Evolutionary conservation across 2,113 vertebrate species (phyloP).

Genomic region (Larimichthys polyactis): DNA sequence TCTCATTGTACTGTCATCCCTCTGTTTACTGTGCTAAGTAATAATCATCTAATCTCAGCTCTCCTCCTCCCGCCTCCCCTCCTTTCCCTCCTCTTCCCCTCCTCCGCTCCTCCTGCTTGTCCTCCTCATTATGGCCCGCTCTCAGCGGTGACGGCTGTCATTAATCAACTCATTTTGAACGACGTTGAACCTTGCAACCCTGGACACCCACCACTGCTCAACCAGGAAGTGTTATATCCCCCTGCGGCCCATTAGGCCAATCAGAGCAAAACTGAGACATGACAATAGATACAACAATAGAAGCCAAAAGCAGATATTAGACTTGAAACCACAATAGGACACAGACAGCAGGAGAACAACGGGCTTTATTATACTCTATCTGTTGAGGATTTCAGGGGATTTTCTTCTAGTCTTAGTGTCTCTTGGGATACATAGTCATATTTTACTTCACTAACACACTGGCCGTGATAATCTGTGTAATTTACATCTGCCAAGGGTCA

Average conservation of each 20-base stretch:
- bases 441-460: constrained; percentile 15
- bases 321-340: constrained; percentile 62
- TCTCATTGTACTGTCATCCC: constrained; percentile 63
- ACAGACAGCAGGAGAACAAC: constrained; percentile 62
- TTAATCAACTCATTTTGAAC: constrained; percentile 82
- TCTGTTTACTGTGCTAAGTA: constrained; percentile 72
- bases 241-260: constrained; percentile 71
- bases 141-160: constrained; percentile 73
- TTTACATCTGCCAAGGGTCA: constrained; percentile 9
- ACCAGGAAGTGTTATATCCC: constrained; percentile 82
- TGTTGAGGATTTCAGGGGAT: constrained; percentile 47
- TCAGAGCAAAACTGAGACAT: constrained; percentile 61
- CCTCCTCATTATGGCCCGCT: constrained; percentile 78
- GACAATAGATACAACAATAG: constrained; percentile 72
- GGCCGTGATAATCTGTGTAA: neutral
- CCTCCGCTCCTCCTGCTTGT: constrained; percentile 71
- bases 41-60: constrained; percentile 72
- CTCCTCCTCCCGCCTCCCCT: constrained; percentile 32
- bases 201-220: constrained; percentile 66
- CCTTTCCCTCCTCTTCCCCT: constrained; percentile 44
- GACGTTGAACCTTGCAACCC: constrained; percentile 74
- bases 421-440: constrained; percentile 47
- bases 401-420: constrained; percentile 36
- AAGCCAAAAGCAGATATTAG: constrained; percentile 60
- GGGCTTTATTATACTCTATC: constrained; percentile 53